Evolutionary conservation across 2,797 vertebrate species (phyloP).

Genomic region (Eulemur rubriventer): DNA sequence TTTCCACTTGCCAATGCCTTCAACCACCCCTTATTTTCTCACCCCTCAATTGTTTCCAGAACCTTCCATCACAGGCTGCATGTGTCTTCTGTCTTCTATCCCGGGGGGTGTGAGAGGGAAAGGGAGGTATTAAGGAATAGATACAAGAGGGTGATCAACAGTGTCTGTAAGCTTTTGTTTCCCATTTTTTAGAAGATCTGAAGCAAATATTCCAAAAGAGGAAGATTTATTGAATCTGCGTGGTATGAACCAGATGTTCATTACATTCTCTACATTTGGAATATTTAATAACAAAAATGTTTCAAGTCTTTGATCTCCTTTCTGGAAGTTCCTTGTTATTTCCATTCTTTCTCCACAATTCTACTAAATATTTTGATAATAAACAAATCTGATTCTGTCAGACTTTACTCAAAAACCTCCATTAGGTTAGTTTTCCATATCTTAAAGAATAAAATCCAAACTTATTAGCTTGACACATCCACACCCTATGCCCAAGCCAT

Average conservation of each 20-base stretch:
- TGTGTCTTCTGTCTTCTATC: not conserved
- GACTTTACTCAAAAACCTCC: not conserved
- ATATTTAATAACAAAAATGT: not conserved
- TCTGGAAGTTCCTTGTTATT: not conserved
- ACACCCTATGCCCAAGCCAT: accelerated
- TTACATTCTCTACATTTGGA: not conserved
- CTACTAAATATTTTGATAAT: not conserved
- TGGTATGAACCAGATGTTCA: not conserved
- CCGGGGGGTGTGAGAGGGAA: not conserved
- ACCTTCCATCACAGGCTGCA: not conserved
- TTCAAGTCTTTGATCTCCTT: not conserved
- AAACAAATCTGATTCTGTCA: not conserved
- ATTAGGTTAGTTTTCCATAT: not conserved
- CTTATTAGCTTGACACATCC: not conserved
- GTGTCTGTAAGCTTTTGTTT: not conserved
- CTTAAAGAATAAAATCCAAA: not conserved
- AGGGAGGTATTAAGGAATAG: not conserved
- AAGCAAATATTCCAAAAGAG: not conserved
- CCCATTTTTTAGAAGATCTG: not conserved
- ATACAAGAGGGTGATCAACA: not conserved
- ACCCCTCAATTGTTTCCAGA: not conserved
- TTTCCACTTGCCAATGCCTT: not conserved
- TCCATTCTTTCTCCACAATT: not conserved
- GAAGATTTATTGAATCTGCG: not conserved
- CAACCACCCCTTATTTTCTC: not conserved